Percentiles rank a stretch among this genome's conserved stretches.
Conservation (phyloP, 2,113 vertebrate species). For the Triplophysa rosa region DNA sequence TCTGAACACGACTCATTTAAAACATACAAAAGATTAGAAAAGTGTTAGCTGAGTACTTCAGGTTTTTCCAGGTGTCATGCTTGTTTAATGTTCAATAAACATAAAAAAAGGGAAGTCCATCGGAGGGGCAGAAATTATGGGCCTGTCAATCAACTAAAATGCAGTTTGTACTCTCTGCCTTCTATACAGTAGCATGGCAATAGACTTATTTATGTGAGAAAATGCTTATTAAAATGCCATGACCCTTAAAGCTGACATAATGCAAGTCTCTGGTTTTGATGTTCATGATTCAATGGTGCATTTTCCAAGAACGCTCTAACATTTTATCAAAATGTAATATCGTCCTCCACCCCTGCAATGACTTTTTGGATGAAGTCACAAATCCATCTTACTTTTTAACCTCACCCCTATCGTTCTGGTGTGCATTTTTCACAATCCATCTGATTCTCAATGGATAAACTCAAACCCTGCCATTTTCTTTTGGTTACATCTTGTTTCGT, state of each 20-base stretch:
- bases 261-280: background rate
- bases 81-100: constrained; percentile 32
- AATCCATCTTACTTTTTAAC: no score
- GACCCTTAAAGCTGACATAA: background rate
- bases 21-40: background rate
- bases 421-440: no score
- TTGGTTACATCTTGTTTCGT: no score
- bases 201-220: no score
- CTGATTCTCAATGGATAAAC: no score
- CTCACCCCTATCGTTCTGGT: no score
- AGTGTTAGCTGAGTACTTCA: constrained; percentile 2
- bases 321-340: no score
- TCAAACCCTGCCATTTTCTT: no score
- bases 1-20: background rate
- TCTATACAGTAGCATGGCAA: background rate
- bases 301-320: no score
- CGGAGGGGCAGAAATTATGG: background rate
- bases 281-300: background rate
- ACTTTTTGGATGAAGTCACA: no score
- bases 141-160: constrained; percentile 17
- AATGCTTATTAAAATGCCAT: no score
- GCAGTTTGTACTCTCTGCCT: background rate
- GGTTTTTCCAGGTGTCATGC: background rate
- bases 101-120: constrained; percentile 21
- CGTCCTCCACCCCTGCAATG: no score